phyloP scores from a whole-genome alignment of 2,797 vertebrate genomes.

The Enteromius unitaeniatus region DNA sequence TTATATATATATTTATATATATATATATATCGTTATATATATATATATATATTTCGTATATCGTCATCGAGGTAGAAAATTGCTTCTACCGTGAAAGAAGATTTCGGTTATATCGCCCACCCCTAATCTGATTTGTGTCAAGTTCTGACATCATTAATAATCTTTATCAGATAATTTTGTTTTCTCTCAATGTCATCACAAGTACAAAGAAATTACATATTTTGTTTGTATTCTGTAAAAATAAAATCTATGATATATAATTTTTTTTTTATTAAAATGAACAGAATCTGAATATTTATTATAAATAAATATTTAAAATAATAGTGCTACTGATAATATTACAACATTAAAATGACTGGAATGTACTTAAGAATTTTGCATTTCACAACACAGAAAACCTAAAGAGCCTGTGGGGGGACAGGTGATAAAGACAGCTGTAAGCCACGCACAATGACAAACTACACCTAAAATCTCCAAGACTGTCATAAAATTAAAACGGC shows the following conservation, averaged over 20 bases:
- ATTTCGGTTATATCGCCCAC: too few relatives aligned
- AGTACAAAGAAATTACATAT: neutral
- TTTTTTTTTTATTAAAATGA: too few relatives aligned
- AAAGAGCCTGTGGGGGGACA: slow-evolving; percentile 20
- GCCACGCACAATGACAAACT: slow-evolving; percentile 30
- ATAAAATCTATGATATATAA: too few relatives aligned
- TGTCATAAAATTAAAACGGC: slow-evolving; percentile 15
- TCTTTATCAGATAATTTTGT: neutral
- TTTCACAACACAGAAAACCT: neutral
- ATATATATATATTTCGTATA: too few relatives aligned
- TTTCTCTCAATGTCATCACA: neutral
- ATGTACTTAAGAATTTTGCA: neutral
- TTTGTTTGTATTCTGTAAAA: too few relatives aligned
- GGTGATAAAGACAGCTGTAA: slow-evolving; percentile 1
- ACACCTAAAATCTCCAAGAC: neutral
- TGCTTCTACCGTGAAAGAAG: too few relatives aligned
- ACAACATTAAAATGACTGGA: neutral
- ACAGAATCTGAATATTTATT: neutral
- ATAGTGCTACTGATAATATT: neutral
- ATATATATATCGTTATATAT: too few relatives aligned
- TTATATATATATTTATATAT: too few relatives aligned
- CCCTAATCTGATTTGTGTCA: neutral
- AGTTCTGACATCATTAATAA: too few relatives aligned
- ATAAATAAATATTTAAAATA: neutral
- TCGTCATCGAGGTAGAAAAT: too few relatives aligned